A percentile compares a stretch with the other conserved stretches of the same genome.
Evolutionary conservation across 2,888 invertebrate genomes (phyloP).

Genomic region (Drosophila aldrichi): DNA sequence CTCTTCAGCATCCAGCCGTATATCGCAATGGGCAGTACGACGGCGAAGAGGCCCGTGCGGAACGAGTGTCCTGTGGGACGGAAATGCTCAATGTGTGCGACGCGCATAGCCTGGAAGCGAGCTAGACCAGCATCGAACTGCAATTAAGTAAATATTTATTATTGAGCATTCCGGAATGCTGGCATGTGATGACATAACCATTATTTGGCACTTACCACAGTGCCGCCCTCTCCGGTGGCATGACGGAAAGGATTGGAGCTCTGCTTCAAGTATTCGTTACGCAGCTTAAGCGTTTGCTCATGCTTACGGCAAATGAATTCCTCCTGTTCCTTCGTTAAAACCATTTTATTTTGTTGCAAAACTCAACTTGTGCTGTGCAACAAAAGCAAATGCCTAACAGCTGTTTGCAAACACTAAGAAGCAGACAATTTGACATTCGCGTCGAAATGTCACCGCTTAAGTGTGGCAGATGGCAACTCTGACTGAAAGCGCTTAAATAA

Average conservation of each 20-base stretch:
- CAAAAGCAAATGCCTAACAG: constrained; percentile 48
- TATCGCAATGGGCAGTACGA: constrained; percentile 87
- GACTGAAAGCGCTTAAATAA: constrained; percentile 3
- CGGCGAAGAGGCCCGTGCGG: constrained; percentile 86
- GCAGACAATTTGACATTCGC: constrained; percentile 36
- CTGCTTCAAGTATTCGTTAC: constrained; percentile 91
- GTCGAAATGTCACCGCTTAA: neutral
- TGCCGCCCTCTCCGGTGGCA: constrained; percentile 88
- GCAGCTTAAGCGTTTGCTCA: constrained; percentile 81
- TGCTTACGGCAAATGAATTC: constrained; percentile 79
- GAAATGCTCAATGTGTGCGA: constrained; percentile 88
- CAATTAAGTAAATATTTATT: constrained; percentile 44
- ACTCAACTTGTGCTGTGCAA: constrained; percentile 21
- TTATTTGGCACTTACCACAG: constrained; percentile 88
- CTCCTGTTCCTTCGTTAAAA: constrained; percentile 73
- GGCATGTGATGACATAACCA: constrained; percentile 84
- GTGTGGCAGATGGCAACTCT: constrained; percentile 16
- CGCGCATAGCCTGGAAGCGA: constrained; percentile 90
- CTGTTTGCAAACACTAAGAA: constrained; percentile 45
- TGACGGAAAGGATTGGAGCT: constrained; percentile 90
- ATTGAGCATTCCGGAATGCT: constrained; percentile 12
- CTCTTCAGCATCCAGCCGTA: constrained; percentile 87
- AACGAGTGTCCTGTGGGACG: constrained; percentile 88
- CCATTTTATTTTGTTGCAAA: constrained; percentile 50
- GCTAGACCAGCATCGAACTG: constrained; percentile 94